Percentiles rank a stretch among this genome's conserved stretches.
Conservation (phyloP, 2,888 invertebrate species). For the Sarcophaga carnaria region DNA sequence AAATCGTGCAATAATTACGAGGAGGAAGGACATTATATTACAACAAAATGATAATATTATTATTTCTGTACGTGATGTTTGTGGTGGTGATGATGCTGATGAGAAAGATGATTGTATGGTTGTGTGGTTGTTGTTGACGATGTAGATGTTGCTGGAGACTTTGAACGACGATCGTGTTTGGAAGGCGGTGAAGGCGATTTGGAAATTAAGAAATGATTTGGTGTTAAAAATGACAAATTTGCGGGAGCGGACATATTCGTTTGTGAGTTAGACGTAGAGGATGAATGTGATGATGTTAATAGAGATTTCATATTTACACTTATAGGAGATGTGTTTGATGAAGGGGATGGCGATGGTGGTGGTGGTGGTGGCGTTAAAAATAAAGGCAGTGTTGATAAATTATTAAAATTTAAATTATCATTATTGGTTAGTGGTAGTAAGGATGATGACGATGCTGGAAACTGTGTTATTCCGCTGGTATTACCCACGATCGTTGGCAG, state of each 20-base stretch:
- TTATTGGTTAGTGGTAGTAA: conserved; percentile 43
- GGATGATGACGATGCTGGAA: conserved; percentile 52
- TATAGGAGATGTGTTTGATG: conserved; percentile 53
- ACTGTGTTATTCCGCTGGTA: conserved; percentile 66
- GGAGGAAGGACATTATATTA: conserved; percentile 26
- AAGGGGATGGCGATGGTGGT: conserved; percentile 60
- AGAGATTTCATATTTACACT: conserved; percentile 65
- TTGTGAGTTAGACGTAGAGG: conserved; percentile 34
- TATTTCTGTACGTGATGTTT: conserved; percentile 63
- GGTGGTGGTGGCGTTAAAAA: conserved; percentile 71
- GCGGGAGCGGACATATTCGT: conserved; percentile 27
- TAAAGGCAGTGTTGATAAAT: conserved; percentile 71
- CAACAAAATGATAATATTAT: conserved; percentile 54
- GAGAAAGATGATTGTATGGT: conserved; percentile 37
- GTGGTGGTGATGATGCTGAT: conserved; percentile 40
- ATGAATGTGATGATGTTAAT: conserved; percentile 41
- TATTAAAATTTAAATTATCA: conserved; percentile 63
- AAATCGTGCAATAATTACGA: conserved; percentile 58
- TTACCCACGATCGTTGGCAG: conserved; percentile 58
- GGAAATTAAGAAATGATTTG: conserved; percentile 54
- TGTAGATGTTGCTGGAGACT: conserved; percentile 45
- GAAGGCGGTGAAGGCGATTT: conserved; percentile 55
- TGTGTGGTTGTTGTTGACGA: conserved; percentile 24
- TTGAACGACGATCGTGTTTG: conserved; percentile 56
- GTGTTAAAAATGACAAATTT: conserved; percentile 53